Evolutionary conservation across 1,140 invertebrate genomes (phyloP).

Genomic region (Copidosoma floridanum): DNA sequence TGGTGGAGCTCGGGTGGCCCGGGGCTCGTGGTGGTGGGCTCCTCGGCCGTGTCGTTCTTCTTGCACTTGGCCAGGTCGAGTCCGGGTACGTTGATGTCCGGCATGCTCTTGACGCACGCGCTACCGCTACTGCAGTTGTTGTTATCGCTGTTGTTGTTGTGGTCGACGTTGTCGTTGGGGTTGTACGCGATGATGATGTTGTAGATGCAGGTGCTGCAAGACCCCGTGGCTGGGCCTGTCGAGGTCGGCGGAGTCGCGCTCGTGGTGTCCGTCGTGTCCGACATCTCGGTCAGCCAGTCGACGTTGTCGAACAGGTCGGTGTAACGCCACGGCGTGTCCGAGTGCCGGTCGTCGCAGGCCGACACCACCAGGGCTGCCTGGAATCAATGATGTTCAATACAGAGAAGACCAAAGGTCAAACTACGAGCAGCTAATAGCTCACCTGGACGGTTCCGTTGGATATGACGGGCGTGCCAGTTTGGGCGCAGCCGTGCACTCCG

Average conservation of each 20-base stretch:
- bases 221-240: not conserved
- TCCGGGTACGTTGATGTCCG: not conserved
- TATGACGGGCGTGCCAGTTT: conserved; percentile 35
- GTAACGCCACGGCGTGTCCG: conserved; percentile 21
- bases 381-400: not conserved
- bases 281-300: conserved; percentile 28
- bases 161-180: not conserved
- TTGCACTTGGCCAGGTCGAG: not conserved
- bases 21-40: no score
- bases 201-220: conserved; percentile 32
- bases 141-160: no score
- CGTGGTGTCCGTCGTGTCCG: not conserved
- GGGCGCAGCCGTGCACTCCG: conserved; percentile 24
- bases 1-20: not conserved
- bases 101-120: not conserved
- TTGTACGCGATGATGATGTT: not conserved
- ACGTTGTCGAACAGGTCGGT: conserved; percentile 30
- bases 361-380: conserved; percentile 29
- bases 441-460: conserved; percentile 28
- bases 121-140: not conserved
- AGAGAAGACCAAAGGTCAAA: not conserved
- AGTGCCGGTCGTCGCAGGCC: conserved; percentile 36
- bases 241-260: not conserved
- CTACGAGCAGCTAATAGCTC: not conserved
- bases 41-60: not conserved